A percentile compares a stretch with the other conserved stretches of the same genome.
phyloP scores from a whole-genome alignment of 2,888 invertebrate species.

The Pherbina coryleti region DNA sequence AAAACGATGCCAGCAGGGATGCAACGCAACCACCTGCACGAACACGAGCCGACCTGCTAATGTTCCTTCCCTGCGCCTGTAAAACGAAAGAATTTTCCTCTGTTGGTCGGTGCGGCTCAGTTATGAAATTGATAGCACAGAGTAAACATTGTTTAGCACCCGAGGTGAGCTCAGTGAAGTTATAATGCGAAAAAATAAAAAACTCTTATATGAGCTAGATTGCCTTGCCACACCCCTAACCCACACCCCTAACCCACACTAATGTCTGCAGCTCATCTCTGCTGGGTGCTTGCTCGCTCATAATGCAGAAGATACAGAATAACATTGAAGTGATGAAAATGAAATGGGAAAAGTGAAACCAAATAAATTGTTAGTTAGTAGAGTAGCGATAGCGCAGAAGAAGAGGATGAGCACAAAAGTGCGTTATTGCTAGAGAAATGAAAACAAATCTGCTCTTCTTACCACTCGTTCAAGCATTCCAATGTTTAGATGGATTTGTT shows the following conservation, averaged over 20 bases:
- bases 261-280: background rate
- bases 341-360: too few relatives aligned
- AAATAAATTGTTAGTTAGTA: too few relatives aligned
- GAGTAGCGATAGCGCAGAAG: too few relatives aligned
- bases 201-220: background rate
- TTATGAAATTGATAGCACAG: background rate
- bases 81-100: background rate
- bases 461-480: too few relatives aligned
- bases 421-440: too few relatives aligned
- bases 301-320: background rate
- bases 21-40: background rate
- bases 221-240: background rate
- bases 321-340: too few relatives aligned
- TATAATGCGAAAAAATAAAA: background rate
- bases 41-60: background rate
- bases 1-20: background rate
- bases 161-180: conserved; percentile 2
- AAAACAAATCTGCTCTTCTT: too few relatives aligned
- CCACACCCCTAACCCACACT: background rate
- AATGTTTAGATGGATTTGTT: too few relatives aligned
- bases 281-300: background rate
- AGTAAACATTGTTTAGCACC: conserved; percentile 30
- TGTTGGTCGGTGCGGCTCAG: background rate
- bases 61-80: background rate
- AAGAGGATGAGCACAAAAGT: too few relatives aligned